These are phyloP conservation scores for Harmothoe impar DNA, from an alignment of 2,888 invertebrate genomes.

Conservation along the genomic window DNA sequence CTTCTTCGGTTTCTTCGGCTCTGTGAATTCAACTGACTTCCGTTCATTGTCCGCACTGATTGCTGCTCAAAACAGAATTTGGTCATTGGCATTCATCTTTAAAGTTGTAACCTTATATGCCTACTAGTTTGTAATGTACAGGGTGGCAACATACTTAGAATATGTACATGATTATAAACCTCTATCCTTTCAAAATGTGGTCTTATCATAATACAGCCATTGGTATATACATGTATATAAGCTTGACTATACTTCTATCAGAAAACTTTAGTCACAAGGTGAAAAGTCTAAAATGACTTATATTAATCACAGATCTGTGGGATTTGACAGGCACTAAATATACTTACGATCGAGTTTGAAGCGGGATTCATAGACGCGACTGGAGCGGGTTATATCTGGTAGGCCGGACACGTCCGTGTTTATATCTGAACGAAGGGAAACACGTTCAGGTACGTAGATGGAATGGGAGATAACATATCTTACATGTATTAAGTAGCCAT, in stretches of 20 bases:
- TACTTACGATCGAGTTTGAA: conserved; percentile 26
- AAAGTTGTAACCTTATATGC: not conserved
- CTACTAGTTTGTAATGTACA: not conserved
- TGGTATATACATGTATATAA: not conserved
- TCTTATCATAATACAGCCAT: not conserved
- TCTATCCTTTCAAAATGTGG: not conserved
- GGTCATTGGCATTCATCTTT: not conserved
- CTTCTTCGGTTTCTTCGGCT: not conserved
- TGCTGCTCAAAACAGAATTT: not conserved
- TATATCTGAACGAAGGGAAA: not conserved
- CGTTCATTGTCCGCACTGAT: not conserved
- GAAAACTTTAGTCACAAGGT: too few relatives aligned
- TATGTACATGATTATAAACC: not conserved
- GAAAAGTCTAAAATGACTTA: too few relatives aligned
- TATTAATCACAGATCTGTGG: too few relatives aligned
- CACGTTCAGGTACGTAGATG: too few relatives aligned
- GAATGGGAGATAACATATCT: too few relatives aligned
- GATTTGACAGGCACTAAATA: too few relatives aligned
- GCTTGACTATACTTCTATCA: not conserved
- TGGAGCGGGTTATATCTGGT: not conserved
- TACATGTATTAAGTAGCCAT: too few relatives aligned
- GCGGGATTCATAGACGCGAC: not conserved
- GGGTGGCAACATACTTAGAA: too few relatives aligned
- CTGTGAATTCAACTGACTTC: not conserved
- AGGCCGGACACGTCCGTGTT: not conserved